These are phyloP conservation scores for Drosophila parabipectinata DNA, from an alignment of 1,140 invertebrate genomes.

Conservation along the genomic window DNA sequence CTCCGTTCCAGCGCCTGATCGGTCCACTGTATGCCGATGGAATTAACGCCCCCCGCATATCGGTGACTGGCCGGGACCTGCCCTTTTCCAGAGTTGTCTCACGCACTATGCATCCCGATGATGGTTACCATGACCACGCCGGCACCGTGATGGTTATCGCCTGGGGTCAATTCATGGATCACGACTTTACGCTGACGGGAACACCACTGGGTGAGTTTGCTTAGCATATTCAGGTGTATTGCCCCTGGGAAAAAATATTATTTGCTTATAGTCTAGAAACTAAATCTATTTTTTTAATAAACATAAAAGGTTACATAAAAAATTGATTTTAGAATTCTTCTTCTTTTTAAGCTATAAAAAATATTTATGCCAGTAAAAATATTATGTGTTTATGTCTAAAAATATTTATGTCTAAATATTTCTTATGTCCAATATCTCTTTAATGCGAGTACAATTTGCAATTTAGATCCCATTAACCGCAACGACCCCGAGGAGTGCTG, in stretches of 20 bases:
- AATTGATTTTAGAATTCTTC: too few relatives aligned
- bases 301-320: too few relatives aligned
- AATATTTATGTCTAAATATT: not conserved
- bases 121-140: constrained; percentile 96
- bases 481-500: constrained; percentile 96
- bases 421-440: not conserved
- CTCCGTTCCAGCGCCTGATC: constrained; percentile 92
- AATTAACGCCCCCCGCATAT: constrained; percentile 91
- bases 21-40: constrained; percentile 92
- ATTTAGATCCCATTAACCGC: constrained; percentile 90
- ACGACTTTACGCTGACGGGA: constrained; percentile 95
- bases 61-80: constrained; percentile 88
- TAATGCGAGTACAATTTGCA: not conserved
- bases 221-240: not conserved
- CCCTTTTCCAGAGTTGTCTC: constrained; percentile 93
- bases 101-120: constrained; percentile 94
- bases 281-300: not conserved
- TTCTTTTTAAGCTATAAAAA: not conserved
- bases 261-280: not conserved
- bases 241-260: not conserved
- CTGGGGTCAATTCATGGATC: constrained; percentile 98
- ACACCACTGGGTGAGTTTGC: constrained; percentile 90
- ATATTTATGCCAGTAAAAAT: not conserved
- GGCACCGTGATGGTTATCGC: constrained; percentile 96
- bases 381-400: too few relatives aligned